Percentiles rank a stretch among this genome's conserved stretches.
These are phyloP conservation scores for Donacobius atricapilla DNA, from an alignment of 2,113 vertebrate genomes.

Conservation along the genomic window DNA sequence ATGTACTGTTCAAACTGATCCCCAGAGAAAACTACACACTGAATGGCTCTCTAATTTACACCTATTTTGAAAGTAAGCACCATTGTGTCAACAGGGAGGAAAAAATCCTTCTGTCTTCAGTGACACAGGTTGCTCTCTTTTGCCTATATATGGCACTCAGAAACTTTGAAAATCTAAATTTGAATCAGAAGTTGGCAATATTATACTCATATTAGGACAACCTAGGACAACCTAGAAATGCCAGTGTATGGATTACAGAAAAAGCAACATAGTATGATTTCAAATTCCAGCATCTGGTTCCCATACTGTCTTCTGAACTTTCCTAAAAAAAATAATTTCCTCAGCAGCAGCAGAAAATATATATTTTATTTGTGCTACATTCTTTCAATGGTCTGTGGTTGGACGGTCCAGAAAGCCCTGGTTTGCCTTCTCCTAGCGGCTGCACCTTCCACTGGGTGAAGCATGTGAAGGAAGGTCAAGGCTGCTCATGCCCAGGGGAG, in stretches of 20 bases:
- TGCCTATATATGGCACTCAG: neutral
- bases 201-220: neutral
- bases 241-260: neutral
- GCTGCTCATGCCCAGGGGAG: neutral
- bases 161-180: neutral
- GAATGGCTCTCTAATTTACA: neutral
- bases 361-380: neutral
- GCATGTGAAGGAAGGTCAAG: accelerated
- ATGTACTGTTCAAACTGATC: neutral
- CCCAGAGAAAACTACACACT: neutral
- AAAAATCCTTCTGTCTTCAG: neutral
- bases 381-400: neutral
- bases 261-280: neutral
- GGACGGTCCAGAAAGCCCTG: neutral
- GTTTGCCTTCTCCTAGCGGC: neutral
- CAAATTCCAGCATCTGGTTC: neutral
- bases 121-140: neutral
- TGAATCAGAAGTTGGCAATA: neutral
- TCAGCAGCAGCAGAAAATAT: neutral
- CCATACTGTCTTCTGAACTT: neutral
- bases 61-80: neutral
- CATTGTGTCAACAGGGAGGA: neutral
- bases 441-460: neutral
- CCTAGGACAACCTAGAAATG: neutral
- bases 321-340: neutral